These are phyloP conservation scores for Pseudopodoces humilis DNA, from an alignment of 2,113 vertebrate species.

Conservation along the genomic window DNA sequence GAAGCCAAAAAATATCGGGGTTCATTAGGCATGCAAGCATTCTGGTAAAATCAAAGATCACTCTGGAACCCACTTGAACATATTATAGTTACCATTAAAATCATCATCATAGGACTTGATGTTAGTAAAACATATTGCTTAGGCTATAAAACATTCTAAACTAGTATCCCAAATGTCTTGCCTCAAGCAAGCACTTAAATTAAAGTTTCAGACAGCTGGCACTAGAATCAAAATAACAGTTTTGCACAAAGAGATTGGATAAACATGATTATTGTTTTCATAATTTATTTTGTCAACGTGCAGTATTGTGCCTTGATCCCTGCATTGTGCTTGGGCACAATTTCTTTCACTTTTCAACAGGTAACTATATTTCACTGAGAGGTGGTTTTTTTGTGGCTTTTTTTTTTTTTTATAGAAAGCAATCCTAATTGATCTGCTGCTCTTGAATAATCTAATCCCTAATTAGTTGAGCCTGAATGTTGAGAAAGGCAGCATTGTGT, in stretches of 20 bases:
- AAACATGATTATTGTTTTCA: constrained; percentile 85
- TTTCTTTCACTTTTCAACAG: constrained; percentile 72
- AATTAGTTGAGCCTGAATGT: background rate
- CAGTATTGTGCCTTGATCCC: constrained; percentile 63
- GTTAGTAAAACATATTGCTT: constrained; percentile 85
- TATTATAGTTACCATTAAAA: constrained; percentile 79
- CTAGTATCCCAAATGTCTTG: constrained; percentile 84
- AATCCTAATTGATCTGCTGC: constrained; percentile 30
- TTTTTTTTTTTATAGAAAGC: background rate
- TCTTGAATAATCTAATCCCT: constrained; percentile 49
- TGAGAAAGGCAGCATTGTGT: constrained; percentile 44
- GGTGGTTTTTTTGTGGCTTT: too few species aligned
- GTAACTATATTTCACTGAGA: constrained; percentile 62
- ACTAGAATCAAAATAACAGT: constrained; percentile 82
- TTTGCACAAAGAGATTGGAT: constrained; percentile 78
- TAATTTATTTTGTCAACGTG: constrained; percentile 77
- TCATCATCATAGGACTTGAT: constrained; percentile 80
- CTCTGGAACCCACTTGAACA: constrained; percentile 68
- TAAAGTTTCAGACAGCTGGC: constrained; percentile 86
- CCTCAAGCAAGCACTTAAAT: constrained; percentile 85
- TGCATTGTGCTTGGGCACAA: constrained; percentile 23
- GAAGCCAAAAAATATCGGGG: constrained; percentile 33
- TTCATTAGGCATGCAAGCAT: constrained; percentile 32
- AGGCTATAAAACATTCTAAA: constrained; percentile 85
- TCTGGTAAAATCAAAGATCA: constrained; percentile 70